Conservation (phyloP, 2,888 invertebrate genomes). For the Linyphia triangularis region DNA sequence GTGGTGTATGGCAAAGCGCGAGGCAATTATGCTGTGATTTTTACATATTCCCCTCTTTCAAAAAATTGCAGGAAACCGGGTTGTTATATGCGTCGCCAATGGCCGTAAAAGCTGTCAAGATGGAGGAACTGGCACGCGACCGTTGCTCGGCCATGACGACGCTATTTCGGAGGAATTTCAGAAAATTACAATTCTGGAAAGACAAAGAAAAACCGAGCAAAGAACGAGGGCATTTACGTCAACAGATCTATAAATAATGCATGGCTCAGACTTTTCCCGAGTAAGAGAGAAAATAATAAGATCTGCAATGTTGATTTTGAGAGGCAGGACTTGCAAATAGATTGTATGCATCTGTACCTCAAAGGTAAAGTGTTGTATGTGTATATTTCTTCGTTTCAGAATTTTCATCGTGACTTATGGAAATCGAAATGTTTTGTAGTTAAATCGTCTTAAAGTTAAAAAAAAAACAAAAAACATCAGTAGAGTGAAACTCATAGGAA, state of each 20-base stretch:
- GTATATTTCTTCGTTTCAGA: no score
- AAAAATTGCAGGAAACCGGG: conserved; percentile 36
- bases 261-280: conserved; percentile 5
- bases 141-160: background rate
- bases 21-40: conserved; percentile 29
- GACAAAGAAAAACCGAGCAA: background rate
- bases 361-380: no score
- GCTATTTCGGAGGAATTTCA: conserved; percentile 6
- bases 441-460: no score
- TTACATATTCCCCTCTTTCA: conserved; percentile 29
- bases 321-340: no score
- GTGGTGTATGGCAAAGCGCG: background rate
- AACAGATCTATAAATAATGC: conserved; percentile 45
- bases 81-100: conserved; percentile 26
- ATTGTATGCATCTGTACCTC: no score
- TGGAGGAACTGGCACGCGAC: conserved; percentile 42
- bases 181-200: conserved; percentile 19
- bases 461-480: no score
- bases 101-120: conserved; percentile 22
- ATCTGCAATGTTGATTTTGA: background rate
- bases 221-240: conserved; percentile 25
- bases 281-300: background rate
- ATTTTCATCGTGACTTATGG: no score
- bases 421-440: no score
- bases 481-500: no score